Evolutionary conservation across 2,888 invertebrate genomes (phyloP), one percentile per base, ranked within the genome.

Genomic region (Eucriotettix oculatus): DNA sequence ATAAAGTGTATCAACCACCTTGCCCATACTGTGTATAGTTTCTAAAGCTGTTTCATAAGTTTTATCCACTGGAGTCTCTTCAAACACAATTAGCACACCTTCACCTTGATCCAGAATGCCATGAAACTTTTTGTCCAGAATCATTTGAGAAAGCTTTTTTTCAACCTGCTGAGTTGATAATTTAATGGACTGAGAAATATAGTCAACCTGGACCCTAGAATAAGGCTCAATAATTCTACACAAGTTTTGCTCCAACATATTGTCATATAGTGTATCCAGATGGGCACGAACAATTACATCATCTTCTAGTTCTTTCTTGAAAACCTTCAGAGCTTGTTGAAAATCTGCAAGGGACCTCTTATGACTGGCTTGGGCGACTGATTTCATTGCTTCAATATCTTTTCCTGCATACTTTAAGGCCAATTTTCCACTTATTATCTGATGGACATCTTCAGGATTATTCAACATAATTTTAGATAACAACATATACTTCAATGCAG

Each of bases 91-190:
- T 64, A 99, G 78, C 58, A 99, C 95, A 63, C 98, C 98, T 74
- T 92, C 93, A 63, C 97, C 98, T 77, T 99, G 99, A 77, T 99
- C 98, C 66, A 99, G 80, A 67, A 98, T 98, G 29, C 98, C 97
- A 76, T 87, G 84, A 67, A 99, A 86, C 76, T 98, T 99, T 71
- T 94, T 93, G 75, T 99, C 99, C 73, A 99, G 78, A 72, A 99
- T 99, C 99, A 99, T 99, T 76, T 99, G 99, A 57, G 98, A 98
- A 62, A 99, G 78, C 76, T 99, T 99, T 77, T 96, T 95, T 76
- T 99, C 99, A 58, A 99, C 98, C 77, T 88, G 83, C 56, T 87
- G 78, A 82, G 91, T 85, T 12, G 92, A 87, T 63, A 97, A 79
- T 68, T 91, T 88, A 76, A 97, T 97, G 68, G 87, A 84, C 67